phyloP scores from a whole-genome alignment of 2,797 vertebrate species.

The Galago senegalensis region DNA sequence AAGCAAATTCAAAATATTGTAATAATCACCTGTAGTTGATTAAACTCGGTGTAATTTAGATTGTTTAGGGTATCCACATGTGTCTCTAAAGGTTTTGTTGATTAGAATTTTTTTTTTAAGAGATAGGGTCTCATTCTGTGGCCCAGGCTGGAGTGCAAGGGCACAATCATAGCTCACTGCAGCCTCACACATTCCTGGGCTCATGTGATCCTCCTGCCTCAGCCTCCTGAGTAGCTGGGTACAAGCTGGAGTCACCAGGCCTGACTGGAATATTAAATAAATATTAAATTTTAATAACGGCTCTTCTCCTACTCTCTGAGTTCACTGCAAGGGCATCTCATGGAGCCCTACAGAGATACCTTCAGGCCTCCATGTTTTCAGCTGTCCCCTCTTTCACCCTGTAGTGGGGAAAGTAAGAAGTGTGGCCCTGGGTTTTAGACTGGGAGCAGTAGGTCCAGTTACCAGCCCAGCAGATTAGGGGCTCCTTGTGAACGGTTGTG shows the following conservation, averaged over 20 bases:
- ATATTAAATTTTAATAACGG: constrained; percentile 8
- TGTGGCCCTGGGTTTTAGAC: neutral
- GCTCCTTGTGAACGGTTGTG: neutral
- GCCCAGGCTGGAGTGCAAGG: neutral
- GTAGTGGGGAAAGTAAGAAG: neutral
- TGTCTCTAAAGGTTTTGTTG: neutral
- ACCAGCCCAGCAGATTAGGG: neutral
- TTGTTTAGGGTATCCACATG: neutral
- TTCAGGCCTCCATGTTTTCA: neutral
- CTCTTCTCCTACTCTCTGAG: neutral
- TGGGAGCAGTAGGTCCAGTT: neutral
- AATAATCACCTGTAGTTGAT: neutral
- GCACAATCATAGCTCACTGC: neutral
- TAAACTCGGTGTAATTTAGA: neutral
- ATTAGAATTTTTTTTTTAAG: neutral
- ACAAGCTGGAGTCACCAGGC: neutral
- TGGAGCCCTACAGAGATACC: neutral
- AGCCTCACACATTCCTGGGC: neutral
- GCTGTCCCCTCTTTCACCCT: fast-evolving
- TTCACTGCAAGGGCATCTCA: constrained; percentile 7
- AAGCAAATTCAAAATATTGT: constrained; percentile 6
- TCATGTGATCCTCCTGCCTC: neutral
- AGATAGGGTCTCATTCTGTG: neutral
- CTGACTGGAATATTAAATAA: neutral
- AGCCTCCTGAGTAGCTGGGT: neutral